These are phyloP conservation scores for Netelia melanura DNA, from an alignment of 2,888 invertebrate genomes.

Conservation along the genomic window DNA sequence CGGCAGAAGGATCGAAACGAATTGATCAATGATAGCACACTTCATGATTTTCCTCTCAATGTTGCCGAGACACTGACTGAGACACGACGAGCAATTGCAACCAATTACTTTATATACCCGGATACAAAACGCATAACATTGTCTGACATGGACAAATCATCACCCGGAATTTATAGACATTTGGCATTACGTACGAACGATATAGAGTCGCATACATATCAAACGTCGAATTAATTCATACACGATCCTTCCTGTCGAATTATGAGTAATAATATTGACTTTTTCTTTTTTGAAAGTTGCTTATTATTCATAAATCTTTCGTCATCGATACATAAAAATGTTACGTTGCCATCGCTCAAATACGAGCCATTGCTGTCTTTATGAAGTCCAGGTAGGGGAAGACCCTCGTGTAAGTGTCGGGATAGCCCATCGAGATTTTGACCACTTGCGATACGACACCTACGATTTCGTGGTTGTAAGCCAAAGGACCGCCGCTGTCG, in stretches of 20 bases:
- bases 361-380: not conserved
- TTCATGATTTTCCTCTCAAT: too few relatives aligned
- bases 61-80: too few relatives aligned
- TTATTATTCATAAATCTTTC: not conserved
- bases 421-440: constrained; percentile 7
- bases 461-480: constrained; percentile 7
- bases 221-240: not conserved
- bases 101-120: too few relatives aligned
- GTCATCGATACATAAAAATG: constrained; percentile 50
- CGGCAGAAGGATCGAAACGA: too few relatives aligned
- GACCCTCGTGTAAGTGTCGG: constrained; percentile 29
- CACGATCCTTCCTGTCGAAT: not conserved
- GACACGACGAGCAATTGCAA: too few relatives aligned
- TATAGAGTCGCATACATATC: too few relatives aligned
- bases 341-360: constrained; percentile 1
- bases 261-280: too few relatives aligned
- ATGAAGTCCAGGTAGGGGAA: constrained; percentile 10
- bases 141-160: too few relatives aligned
- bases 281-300: not conserved
- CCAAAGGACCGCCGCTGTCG: constrained; percentile 54
- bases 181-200: too few relatives aligned
- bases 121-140: too few relatives aligned
- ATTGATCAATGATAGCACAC: too few relatives aligned
- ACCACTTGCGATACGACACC: constrained; percentile 18
- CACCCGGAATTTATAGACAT: too few relatives aligned